Evolutionary conservation across 2,797 vertebrate species (phyloP).

Genomic region (Coregonus ussuriensis): DNA sequence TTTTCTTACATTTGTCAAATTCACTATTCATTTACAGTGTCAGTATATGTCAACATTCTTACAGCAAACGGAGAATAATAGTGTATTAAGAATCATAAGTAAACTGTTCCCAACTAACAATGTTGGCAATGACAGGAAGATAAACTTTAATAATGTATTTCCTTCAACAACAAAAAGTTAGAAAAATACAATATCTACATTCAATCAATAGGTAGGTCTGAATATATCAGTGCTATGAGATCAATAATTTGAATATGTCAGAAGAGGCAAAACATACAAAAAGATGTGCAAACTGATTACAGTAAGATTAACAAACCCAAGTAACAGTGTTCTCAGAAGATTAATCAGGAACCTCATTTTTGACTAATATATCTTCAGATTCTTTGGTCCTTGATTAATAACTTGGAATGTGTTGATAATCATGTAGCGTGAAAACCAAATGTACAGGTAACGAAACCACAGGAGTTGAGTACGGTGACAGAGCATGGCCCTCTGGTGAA

Average conservation of each 20-base stretch:
- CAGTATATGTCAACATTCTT: not conserved
- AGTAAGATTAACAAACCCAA: not conserved
- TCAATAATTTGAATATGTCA: not conserved
- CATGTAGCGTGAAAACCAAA: slow-evolving; percentile 91
- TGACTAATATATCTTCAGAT: slow-evolving; percentile 74
- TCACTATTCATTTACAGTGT: not conserved
- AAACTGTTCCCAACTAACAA: not conserved
- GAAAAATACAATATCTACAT: not conserved
- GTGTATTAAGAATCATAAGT: not conserved
- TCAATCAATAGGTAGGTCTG: not conserved
- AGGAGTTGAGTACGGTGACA: slow-evolving; percentile 89
- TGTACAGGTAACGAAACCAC: slow-evolving; percentile 90
- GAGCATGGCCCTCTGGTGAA: slow-evolving; percentile 86
- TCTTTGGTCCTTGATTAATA: slow-evolving; percentile 68
- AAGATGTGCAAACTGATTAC: not conserved
- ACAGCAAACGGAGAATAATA: not conserved
- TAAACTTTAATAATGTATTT: not conserved
- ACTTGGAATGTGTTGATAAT: slow-evolving; percentile 86
- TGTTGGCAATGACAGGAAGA: not conserved
- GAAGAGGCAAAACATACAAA: not conserved
- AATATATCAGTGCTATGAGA: not conserved
- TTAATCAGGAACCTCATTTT: not conserved
- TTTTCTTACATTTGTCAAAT: not conserved
- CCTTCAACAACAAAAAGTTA: not conserved
- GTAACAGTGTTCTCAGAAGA: slow-evolving; percentile 13